Percentiles rank a stretch among this genome's conserved stretches.
Conservation (phyloP, 2,888 invertebrate genomes). For the Agonopterix alstromeriana region DNA sequence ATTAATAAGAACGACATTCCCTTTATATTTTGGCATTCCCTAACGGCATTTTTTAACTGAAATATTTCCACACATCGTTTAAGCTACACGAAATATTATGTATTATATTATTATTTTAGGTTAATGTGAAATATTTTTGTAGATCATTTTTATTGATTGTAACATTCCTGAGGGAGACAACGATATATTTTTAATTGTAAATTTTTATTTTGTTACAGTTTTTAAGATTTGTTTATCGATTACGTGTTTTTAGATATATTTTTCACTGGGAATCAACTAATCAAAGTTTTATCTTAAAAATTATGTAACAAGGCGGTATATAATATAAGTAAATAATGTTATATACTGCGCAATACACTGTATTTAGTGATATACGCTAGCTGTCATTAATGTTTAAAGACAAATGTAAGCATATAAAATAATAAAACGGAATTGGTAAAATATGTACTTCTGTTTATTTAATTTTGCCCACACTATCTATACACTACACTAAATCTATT, state of each 20-base stretch:
- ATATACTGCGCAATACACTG: not conserved
- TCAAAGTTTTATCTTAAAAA: slow-evolving; percentile 3
- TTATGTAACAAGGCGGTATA: not conserved
- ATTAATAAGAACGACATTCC: slow-evolving; percentile 4
- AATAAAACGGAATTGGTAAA: slow-evolving; percentile 68
- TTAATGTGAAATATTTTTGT: slow-evolving; percentile 57
- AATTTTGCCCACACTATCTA: slow-evolving; percentile 3
- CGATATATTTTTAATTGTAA: slow-evolving; percentile 64
- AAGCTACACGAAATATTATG: slow-evolving; percentile 9
- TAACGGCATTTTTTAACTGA: slow-evolving; percentile 36
- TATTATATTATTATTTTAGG: slow-evolving; percentile 49
- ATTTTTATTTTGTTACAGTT: slow-evolving; percentile 65
- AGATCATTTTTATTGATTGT: slow-evolving; percentile 41
- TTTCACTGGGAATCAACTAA: slow-evolving; percentile 17
- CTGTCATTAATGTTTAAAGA: slow-evolving; percentile 44
- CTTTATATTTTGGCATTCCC: slow-evolving; percentile 23
- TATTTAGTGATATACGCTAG: slow-evolving; percentile 45
- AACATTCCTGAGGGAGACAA: slow-evolving; percentile 59
- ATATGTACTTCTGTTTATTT: slow-evolving; percentile 23
- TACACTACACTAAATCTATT: too few relatives aligned
- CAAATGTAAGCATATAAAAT: slow-evolving; percentile 53
- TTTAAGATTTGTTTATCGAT: slow-evolving; percentile 28
- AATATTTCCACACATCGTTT: slow-evolving; percentile 12
- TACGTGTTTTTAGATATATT: slow-evolving; percentile 15
- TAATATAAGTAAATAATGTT: not conserved